phyloP scores from a whole-genome alignment of 2,797 vertebrate genomes.

The Enteromius radiatus region DNA sequence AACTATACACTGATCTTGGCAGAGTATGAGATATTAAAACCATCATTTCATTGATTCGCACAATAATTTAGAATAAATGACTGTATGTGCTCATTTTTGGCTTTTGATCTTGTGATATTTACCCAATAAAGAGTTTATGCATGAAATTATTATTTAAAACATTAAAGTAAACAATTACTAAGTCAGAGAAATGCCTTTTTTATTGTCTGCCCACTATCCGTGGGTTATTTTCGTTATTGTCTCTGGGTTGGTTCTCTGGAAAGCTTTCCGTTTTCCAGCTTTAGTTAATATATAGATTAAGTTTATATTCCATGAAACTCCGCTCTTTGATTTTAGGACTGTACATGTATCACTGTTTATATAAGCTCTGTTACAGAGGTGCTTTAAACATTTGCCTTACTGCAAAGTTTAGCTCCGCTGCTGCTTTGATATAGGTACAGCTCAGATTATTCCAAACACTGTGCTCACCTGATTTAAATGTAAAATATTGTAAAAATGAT shows the following conservation, averaged over 20 bases:
- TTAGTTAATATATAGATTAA: background rate
- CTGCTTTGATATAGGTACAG: background rate
- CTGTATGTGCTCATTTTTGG: conserved; percentile 69
- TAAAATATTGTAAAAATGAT: background rate
- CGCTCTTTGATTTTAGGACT: background rate
- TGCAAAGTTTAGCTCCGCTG: background rate
- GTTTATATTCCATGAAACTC: conserved; percentile 3
- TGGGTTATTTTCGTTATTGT: background rate
- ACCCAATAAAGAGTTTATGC: background rate
- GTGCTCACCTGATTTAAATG: background rate
- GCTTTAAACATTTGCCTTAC: background rate
- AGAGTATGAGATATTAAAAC: conserved; percentile 74
- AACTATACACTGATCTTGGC: conserved; percentile 69
- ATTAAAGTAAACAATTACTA: background rate
- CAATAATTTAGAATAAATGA: conserved; percentile 73
- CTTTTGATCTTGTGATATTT: conserved; percentile 48
- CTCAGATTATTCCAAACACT: background rate
- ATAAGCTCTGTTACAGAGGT: background rate
- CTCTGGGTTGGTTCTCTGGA: background rate
- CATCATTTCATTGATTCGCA: conserved; percentile 74
- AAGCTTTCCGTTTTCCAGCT: background rate
- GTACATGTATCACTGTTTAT: conserved; percentile 16
- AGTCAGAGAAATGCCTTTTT: background rate
- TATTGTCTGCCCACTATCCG: background rate
- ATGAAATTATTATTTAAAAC: background rate